Base-by-base conservation (phyloP, 2,797 vertebrate species). In the Sebastes alutus region DNA sequence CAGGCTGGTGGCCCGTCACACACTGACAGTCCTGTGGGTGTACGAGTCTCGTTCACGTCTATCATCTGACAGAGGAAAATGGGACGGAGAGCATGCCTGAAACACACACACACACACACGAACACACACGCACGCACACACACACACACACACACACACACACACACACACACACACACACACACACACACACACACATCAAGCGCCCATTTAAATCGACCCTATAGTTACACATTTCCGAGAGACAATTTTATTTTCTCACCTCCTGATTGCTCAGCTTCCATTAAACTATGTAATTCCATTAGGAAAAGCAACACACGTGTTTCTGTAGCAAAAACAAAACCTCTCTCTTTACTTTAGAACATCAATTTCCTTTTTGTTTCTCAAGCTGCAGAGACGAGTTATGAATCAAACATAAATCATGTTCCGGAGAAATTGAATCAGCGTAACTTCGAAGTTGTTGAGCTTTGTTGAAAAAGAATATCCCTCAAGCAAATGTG, bases 1-100 rank as follows among this genome's bases (percentile, higher is more conserved):
- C 49, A 35, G 72, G 42, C 72, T 54, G 32, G 14, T 54, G 32
- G 14, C 74, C 72, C 75, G 80, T 80, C 85, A 42, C 72, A 49
- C 64, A 54, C 60, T 72, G 79, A 68, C 86, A 85, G 80, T 49
- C 38, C 64, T 69, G 76, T 72, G 70, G 67, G 71, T 84, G 52
- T n/a, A 29, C 11, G 42, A 66, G 68, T 35, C 46, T 55, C 2
- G 5, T 73, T 65, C 76, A 32, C 20, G 66, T 82, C 71, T 35
- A 6, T 83, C 76, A 82, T 78, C 32, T 42, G 22, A 66, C 32
- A 20, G 58, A 54, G 67, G 54, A 30, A 65, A 58, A 29, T 14
- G 3, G 25, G 27, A 55, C 20, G 25, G 46, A 70, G 35, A 60
- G 56, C 29, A 22, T 4, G n/a, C 6, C 33, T 33, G 1, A 8